Evolutionary conservation across 2,797 vertebrate species (phyloP), one percentile per base, ranked within the genome.

Genomic region (Halcyon badia): DNA sequence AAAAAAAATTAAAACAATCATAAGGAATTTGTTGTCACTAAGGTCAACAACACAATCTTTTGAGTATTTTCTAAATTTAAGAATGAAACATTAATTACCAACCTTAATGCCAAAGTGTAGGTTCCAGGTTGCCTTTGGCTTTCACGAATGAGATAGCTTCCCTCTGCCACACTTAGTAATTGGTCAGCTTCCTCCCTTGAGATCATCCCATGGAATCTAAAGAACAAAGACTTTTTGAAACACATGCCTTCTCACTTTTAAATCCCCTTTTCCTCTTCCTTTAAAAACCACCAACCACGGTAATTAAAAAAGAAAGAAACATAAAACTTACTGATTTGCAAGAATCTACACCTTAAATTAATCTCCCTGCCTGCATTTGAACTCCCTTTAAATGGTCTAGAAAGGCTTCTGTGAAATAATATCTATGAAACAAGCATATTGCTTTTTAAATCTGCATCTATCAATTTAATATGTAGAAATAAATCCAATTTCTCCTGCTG

Each of bases 71-170:
- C 96, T 87, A 83, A 22, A 52, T 78, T 49, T 61, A 11, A 77
- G 94, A 95, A 94, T 95, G 13, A 75, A 98, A 73, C 96, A 96
- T 86, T 97, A 97, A 97, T 94, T 96, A 96, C 97, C 26, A 96
- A 99, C 99, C 99, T 99, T 94, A 99, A 98, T 94, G 99, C 99
- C 98, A 99, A 98, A 44, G 99, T 99, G 97, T 99, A 99, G 22
- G 99, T 99, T 97, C 99, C 99, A 28, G 99, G 99, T 96, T 99
- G 99, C 80, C 99, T 98, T 97, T 99, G 99, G 97, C 99, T 99
- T 98, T 99, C 99, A 90, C 99, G 98, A 97, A 99, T 99, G 96
- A 99, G 99, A 98, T 99, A 99, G 98, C 99, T 99, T 96, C 99
- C 99, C 96, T 99, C 99, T 44, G 99, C 99, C 97, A 99, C 98